Evolutionary conservation across 2,797 vertebrate genomes (phyloP).

Genomic region (Coregonus ussuriensis): DNA sequence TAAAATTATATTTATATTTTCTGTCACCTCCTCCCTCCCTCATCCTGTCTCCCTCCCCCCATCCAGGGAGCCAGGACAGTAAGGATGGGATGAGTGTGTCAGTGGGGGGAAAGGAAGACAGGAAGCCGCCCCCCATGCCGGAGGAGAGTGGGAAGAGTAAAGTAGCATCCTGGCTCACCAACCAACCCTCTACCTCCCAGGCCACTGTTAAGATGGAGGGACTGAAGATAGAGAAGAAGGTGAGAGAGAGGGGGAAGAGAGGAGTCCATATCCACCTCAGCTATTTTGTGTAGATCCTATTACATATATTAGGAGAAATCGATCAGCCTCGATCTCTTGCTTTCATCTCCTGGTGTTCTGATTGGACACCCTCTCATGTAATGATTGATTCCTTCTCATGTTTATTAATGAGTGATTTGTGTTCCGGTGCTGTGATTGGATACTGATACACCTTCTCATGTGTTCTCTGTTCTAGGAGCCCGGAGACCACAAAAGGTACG

Average conservation of each 20-base stretch:
- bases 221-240: slow-evolving; percentile 70
- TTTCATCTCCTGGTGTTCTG: neutral
- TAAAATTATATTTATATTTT: neutral
- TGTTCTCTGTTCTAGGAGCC: slow-evolving; percentile 72
- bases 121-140: slow-evolving; percentile 83
- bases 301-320: too few species aligned
- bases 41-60: neutral
- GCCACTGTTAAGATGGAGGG: slow-evolving; percentile 50
- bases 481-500: slow-evolving; percentile 66
- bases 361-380: too few species aligned
- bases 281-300: neutral
- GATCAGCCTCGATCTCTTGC: neutral
- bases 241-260: neutral
- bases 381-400: neutral
- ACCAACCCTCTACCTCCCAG: slow-evolving; percentile 58
- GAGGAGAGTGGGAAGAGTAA: slow-evolving; percentile 94
- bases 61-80: slow-evolving; percentile 79
- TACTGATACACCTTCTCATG: slow-evolving; percentile 6
- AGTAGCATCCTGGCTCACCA: slow-evolving; percentile 94
- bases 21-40: neutral
- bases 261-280: too few species aligned
- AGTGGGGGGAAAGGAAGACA: slow-evolving; percentile 66
- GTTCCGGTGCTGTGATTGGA: neutral
- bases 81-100: slow-evolving; percentile 74
- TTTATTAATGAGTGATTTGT: neutral